These are phyloP conservation scores for Cydia fagiglandana DNA, from an alignment of 1,140 invertebrate species.

Conservation along the genomic window DNA sequence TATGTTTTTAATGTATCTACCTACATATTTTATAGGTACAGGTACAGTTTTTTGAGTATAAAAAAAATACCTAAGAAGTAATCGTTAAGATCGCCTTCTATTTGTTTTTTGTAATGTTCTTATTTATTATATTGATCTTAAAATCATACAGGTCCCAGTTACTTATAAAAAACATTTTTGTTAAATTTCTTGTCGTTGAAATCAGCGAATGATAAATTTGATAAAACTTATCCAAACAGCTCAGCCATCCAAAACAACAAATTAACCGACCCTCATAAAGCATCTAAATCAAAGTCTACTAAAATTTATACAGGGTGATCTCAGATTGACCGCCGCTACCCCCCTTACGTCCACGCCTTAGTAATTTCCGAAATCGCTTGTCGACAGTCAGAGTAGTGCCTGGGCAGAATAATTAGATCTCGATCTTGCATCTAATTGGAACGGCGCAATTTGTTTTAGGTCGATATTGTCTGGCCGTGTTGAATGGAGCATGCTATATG, in stretches of 20 bases:
- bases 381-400: slow-evolving; percentile 72
- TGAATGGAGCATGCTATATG: slow-evolving; percentile 16
- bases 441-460: slow-evolving; percentile 29
- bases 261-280: slow-evolving; percentile 15
- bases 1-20: no score
- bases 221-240: background rate
- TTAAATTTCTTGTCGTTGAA: background rate
- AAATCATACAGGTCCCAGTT: no score
- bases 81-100: no score
- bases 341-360: slow-evolving; percentile 63
- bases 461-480: slow-evolving; percentile 21
- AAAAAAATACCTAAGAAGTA: no score
- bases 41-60: no score
- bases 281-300: slow-evolving; percentile 36
- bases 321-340: slow-evolving; percentile 58
- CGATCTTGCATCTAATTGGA: slow-evolving; percentile 66
- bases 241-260: background rate
- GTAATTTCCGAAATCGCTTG: slow-evolving; percentile 77
- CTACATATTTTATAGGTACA: no score
- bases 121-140: no score
- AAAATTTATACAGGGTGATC: slow-evolving; percentile 48
- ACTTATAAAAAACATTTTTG: background rate
- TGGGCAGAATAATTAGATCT: slow-evolving; percentile 71
- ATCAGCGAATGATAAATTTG: background rate
- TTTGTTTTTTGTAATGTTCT: no score